Conservation (phyloP, 2,797 vertebrate genomes). For the Lophura swinhoii region DNA sequence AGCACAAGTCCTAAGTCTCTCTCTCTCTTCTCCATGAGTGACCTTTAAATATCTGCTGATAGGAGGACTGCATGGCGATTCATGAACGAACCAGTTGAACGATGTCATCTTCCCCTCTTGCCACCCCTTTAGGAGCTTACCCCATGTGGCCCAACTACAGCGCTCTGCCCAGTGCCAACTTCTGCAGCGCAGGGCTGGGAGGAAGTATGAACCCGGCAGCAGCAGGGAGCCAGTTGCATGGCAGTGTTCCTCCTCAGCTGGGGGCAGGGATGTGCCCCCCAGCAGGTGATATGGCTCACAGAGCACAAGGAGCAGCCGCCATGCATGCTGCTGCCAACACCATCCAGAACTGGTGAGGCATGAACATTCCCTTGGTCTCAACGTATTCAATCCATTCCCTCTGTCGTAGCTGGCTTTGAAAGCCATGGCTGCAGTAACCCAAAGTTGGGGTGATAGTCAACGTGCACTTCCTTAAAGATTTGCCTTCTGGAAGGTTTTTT, state of each 20-base stretch:
- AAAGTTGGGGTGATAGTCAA: accelerated
- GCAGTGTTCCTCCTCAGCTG: constrained; percentile 93
- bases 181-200: constrained; percentile 81
- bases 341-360: constrained; percentile 92
- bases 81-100: not conserved
- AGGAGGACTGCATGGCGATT: constrained; percentile 18
- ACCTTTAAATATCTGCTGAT: constrained; percentile 58
- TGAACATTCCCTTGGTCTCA: not conserved
- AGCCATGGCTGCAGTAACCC: not conserved
- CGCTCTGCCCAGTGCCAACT: constrained; percentile 94
- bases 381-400: not conserved
- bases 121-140: constrained; percentile 83
- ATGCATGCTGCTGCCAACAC: constrained; percentile 94
- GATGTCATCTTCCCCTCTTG: not conserved
- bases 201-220: constrained; percentile 91
- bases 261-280: constrained; percentile 90
- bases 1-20: constrained; percentile 47
- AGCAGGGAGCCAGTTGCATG: constrained; percentile 82
- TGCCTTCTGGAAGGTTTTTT: not conserved
- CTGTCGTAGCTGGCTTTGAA: accelerated
- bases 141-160: constrained; percentile 95
- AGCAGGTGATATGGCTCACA: constrained; percentile 92
- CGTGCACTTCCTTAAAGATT: accelerated
- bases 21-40: constrained; percentile 46
- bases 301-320: constrained; percentile 91